Evolutionary conservation across 2,113 vertebrate genomes (phyloP).

Genomic region (Apaloderma vittatum): DNA sequence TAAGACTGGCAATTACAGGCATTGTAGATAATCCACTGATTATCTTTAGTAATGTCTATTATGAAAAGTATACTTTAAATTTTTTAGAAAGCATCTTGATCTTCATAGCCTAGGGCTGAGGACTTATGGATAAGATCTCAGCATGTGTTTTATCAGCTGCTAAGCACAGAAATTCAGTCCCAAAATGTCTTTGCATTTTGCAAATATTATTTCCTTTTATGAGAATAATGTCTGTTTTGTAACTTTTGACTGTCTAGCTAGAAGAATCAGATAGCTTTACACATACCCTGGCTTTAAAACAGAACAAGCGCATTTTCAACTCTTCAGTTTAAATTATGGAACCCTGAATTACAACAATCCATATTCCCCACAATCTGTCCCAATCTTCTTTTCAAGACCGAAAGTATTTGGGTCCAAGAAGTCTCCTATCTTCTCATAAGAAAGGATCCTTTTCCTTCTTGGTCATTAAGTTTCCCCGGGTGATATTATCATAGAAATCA

Average conservation of each 20-base stretch:
- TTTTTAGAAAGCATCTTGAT: background rate
- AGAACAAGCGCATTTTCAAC: background rate
- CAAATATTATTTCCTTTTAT: background rate
- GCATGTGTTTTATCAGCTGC: background rate
- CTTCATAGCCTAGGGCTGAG: background rate
- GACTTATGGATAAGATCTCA: background rate
- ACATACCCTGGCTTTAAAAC: background rate
- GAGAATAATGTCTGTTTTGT: background rate
- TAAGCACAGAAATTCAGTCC: background rate
- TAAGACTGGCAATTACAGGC: background rate
- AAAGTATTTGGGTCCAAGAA: background rate
- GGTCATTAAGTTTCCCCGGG: background rate
- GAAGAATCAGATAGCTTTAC: background rate
- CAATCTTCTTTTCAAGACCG: background rate
- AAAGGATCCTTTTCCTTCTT: background rate
- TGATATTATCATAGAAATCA: too few relatives aligned
- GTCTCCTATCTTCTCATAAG: background rate
- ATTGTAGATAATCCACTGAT: background rate
- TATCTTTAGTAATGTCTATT: background rate
- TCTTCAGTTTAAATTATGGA: background rate
- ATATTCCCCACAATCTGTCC: background rate
- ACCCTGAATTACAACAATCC: background rate
- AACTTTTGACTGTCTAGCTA: background rate
- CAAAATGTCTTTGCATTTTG: background rate
- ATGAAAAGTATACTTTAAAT: background rate